phyloP scores from a whole-genome alignment of 2,888 invertebrate genomes.

The Drosophila hamatofila region DNA sequence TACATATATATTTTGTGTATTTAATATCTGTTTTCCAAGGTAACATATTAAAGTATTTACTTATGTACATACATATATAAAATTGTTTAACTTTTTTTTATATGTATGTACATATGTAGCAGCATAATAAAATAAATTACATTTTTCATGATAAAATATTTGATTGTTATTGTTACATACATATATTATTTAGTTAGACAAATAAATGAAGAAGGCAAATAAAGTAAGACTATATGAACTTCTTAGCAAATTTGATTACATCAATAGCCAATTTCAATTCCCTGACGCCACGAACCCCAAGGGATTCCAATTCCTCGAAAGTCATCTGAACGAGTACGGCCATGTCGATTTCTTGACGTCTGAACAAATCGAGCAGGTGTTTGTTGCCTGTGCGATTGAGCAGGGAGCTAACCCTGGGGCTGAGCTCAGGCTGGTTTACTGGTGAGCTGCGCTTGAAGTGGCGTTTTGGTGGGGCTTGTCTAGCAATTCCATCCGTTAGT shows the following conservation, averaged over 20 bases:
- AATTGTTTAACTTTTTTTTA: too few species aligned
- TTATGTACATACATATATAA: too few species aligned
- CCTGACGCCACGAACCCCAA: constrained; percentile 68
- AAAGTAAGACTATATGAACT: too few species aligned
- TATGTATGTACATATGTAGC: too few species aligned
- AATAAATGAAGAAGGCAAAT: too few species aligned
- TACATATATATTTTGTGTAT: too few species aligned
- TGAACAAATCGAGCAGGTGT: constrained; percentile 70
- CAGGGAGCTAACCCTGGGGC: constrained; percentile 64
- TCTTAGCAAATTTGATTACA: constrained; percentile 62
- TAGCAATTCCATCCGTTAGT: neutral
- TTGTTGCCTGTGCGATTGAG: constrained; percentile 65
- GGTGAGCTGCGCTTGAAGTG: constrained; percentile 58
- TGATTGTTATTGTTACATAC: neutral
- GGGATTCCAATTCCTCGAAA: constrained; percentile 64
- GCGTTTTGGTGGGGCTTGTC: neutral
- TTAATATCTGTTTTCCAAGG: too few species aligned
- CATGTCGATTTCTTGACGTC: constrained; percentile 77
- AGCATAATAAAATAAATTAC: too few species aligned
- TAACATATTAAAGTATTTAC: too few species aligned
- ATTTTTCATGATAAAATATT: neutral
- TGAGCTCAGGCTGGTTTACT: constrained; percentile 58
- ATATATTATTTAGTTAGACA: constrained; percentile 1
- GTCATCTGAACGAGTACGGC: constrained; percentile 66
- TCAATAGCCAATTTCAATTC: constrained; percentile 64